Percentiles rank a stretch among this genome's conserved stretches.
Conservation (phyloP, 2,113 vertebrate genomes). For the Myxocyprinus asiaticus region DNA sequence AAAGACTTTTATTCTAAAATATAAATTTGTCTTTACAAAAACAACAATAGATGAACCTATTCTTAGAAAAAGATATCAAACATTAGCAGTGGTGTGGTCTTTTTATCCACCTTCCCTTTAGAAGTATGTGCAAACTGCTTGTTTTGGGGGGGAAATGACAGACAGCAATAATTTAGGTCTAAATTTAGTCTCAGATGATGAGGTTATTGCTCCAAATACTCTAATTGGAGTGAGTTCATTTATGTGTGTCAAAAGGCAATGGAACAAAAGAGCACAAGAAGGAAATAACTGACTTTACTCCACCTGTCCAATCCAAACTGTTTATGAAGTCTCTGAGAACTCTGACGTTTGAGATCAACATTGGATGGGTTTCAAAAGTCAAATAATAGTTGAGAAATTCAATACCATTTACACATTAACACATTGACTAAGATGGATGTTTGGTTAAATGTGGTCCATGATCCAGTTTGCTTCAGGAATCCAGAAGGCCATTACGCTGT, state of each 20-base stretch:
- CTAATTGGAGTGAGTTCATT: conserved; percentile 18
- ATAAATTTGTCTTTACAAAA: neutral
- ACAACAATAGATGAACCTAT: too few species aligned
- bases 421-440: conserved; percentile 26
- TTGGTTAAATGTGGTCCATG: conserved; percentile 34
- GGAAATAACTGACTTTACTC: neutral
- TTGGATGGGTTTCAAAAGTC: conserved; percentile 30
- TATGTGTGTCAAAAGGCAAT: conserved; percentile 3
- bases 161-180: neutral
- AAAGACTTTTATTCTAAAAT: neutral
- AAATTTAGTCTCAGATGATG: neutral
- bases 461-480: conserved; percentile 35
- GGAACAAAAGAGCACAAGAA: neutral
- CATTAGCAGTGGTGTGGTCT: neutral
- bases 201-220: conserved; percentile 17
- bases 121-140: neutral
- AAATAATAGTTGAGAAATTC: conserved; percentile 19
- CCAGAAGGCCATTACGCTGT: neutral
- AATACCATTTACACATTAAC: conserved; percentile 24
- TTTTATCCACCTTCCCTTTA: conserved; percentile 2
- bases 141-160: neutral
- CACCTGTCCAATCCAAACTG: conserved; percentile 24
- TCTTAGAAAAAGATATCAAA: neutral
- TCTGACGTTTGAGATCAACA: conserved; percentile 34
- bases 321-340: conserved; percentile 18